A percentile compares a stretch with the other conserved stretches of the same genome.
phyloP scores from a whole-genome alignment of 2,888 invertebrate genomes.

The Drosophila nr. perissopoda region DNA sequence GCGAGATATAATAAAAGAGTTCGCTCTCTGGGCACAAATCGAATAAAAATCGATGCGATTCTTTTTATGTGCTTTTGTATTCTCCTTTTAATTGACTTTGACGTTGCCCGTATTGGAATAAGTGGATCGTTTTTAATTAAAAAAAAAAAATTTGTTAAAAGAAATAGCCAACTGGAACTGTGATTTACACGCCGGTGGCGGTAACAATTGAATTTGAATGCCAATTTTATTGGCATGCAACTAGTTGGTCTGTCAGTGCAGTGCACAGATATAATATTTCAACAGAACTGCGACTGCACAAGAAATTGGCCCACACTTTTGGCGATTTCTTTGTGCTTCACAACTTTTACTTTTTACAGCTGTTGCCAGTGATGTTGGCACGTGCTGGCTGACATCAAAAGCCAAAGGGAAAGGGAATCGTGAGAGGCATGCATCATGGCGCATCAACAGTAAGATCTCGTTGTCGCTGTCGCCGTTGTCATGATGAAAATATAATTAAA shows the following conservation, averaged over 20 bases:
- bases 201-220: slow-evolving; percentile 71
- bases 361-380: slow-evolving; percentile 57
- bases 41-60: slow-evolving; percentile 38
- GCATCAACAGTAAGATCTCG: slow-evolving; percentile 32
- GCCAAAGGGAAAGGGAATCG: slow-evolving; percentile 11
- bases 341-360: slow-evolving; percentile 22
- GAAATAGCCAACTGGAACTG: slow-evolving; percentile 30
- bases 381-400: slow-evolving; percentile 53
- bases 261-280: slow-evolving; percentile 66
- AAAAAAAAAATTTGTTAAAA: slow-evolving; percentile 27
- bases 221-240: slow-evolving; percentile 72
- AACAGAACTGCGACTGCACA: slow-evolving; percentile 28
- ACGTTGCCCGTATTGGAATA: slow-evolving; percentile 59
- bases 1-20: slow-evolving; percentile 46
- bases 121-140: slow-evolving; percentile 61
- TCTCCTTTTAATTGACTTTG: slow-evolving; percentile 66
- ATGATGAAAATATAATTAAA: slow-evolving; percentile 80
- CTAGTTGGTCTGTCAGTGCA: slow-evolving; percentile 74
- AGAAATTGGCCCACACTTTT: slow-evolving; percentile 32
- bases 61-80: slow-evolving; percentile 22
- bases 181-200: slow-evolving; percentile 43
- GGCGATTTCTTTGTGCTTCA: slow-evolving; percentile 13
- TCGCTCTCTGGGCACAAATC: slow-evolving; percentile 33
- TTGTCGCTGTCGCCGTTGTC: slow-evolving; percentile 45
- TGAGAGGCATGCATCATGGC: slow-evolving; percentile 48